These are phyloP conservation scores for Mayetiola destructor DNA, from an alignment of 2,888 invertebrate species.

Conservation along the genomic window DNA sequence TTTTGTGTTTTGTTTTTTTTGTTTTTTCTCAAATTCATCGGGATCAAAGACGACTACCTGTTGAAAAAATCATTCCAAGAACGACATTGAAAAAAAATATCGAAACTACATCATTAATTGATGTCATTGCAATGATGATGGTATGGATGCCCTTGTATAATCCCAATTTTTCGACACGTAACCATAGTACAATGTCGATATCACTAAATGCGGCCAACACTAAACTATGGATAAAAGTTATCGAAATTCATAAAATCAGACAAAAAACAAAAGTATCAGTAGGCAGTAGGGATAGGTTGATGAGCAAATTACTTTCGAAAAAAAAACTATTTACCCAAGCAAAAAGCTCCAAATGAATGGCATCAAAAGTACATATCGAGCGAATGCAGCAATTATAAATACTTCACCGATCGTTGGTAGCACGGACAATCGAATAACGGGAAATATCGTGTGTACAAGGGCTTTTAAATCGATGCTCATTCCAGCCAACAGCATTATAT, in stretches of 20 bases:
- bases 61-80: conserved; percentile 47
- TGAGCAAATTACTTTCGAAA: no score
- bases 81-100: conserved; percentile 57
- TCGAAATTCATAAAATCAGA: no score
- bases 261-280: no score
- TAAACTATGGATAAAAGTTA: no score
- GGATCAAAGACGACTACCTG: no score
- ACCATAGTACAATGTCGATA: conserved; percentile 48
- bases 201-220: no score
- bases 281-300: no score
- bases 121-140: conserved; percentile 41
- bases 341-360: conserved; percentile 47
- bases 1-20: no score
- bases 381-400: conserved; percentile 36
- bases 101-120: conserved; percentile 61
- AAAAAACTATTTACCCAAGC: conserved; percentile 34
- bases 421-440: conserved; percentile 42
- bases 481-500: conserved; percentile 50
- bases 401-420: conserved; percentile 46
- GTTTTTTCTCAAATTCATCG: no score
- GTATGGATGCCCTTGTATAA: conserved; percentile 60
- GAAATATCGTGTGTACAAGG: conserved; percentile 39
- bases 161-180: conserved; percentile 45
- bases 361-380: conserved; percentile 41
- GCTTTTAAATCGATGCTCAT: conserved; percentile 46